phyloP scores from a whole-genome alignment of 2,113 vertebrate genomes.

The Bambusicola thoracicus region DNA sequence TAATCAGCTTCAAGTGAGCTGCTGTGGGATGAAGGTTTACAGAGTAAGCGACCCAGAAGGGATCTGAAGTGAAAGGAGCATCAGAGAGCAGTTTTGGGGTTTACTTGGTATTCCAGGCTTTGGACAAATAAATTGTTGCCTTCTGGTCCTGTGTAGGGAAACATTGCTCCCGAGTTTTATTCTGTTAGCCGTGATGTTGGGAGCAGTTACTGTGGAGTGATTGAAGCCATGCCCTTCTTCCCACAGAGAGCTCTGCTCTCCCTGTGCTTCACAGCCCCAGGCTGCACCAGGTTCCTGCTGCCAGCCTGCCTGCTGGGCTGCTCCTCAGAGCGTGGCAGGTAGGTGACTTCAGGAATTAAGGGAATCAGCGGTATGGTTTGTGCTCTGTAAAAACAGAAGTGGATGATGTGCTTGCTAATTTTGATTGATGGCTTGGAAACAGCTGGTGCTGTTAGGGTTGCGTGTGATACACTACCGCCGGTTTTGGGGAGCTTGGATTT shows the following conservation, averaged over 20 bases:
- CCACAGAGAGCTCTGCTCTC: background rate
- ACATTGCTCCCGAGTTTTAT: background rate
- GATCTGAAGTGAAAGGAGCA: background rate
- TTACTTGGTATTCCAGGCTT: background rate
- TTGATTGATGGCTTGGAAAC: conserved; percentile 6
- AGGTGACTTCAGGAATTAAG: background rate
- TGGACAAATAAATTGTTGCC: background rate
- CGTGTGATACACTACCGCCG: accelerated
- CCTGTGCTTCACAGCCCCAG: background rate
- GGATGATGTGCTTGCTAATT: background rate
- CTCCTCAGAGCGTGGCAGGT: accelerated
- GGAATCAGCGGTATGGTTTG: background rate
- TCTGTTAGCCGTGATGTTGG: background rate
- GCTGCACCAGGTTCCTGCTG: background rate
- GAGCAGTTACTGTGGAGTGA: background rate
- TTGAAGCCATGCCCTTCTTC: background rate
- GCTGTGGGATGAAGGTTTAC: conserved; percentile 24
- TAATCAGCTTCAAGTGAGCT: conserved; percentile 35
- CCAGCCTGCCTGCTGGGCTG: background rate
- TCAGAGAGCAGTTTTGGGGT: background rate
- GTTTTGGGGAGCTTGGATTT: background rate
- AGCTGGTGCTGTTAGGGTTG: background rate
- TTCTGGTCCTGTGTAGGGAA: background rate
- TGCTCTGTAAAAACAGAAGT: background rate
- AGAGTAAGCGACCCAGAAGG: background rate